Base-by-base conservation (phyloP, 2,888 invertebrate genomes). In the Lasius fuliginosus region DNA sequence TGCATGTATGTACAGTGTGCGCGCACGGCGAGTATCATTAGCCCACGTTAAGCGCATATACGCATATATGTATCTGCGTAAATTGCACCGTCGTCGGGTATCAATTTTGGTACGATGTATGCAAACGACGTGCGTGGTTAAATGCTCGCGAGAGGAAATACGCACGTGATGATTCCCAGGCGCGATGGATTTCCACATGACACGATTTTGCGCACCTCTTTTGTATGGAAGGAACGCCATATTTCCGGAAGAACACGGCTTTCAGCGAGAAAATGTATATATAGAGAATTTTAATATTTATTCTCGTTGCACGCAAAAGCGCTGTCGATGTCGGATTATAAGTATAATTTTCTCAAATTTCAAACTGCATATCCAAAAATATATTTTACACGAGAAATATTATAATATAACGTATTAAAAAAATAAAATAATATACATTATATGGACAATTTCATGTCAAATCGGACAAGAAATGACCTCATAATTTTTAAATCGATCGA, bases 51-150 rank as follows among this genome's bases (percentile, higher is more conserved):
- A 84, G 71, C 84, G 84, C 73, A 84, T 68, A 67, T 79, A 69
- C 77, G 83, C 69, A 64, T 76, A 83, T 58, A 53, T 58, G 53
- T 40, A 64, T 83, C 65, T 18, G 15, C 79, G 84, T 84, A 84
- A 77, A 81, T 79, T 79, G 86, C 73, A 81, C 76, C 62, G 68
- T 62, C 82, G 76, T 62, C 82, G 76, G 84, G 82, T 88, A 86
- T 86, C 77, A 84, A 74, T 83, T 79, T 85, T 74, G 68, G 56
- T 53, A 53, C 49, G 82, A 73, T 71, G 81, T 46, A 69, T 83
- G 75, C 83, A 76, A 76, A 69, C 82, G 84, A 85, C 77, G 81
- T 58, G 83, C 76, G 82, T 56, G 84, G 46, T 83, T 73, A 85
- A 86, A 85, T 83, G 81, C 73, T 46, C 79, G 71, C 75, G 83